phyloP scores from a whole-genome alignment of 2,888 invertebrate species.

The Glyphotaelius pellucidus region DNA sequence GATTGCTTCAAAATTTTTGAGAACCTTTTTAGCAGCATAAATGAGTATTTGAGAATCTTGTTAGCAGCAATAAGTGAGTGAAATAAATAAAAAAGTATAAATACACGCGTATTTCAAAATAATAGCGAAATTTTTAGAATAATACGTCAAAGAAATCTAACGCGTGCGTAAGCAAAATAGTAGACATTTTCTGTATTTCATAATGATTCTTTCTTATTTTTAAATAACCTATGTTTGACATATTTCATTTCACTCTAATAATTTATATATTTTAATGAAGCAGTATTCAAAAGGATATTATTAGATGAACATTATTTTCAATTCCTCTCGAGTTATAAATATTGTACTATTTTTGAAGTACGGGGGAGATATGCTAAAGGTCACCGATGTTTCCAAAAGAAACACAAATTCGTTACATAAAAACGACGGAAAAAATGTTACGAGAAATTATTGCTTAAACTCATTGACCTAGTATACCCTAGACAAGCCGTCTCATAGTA shows the following conservation, averaged over 20 bases:
- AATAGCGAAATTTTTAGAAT: not conserved
- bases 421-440: not conserved
- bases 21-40: not conserved
- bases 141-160: not conserved
- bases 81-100: not conserved
- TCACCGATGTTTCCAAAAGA: not conserved
- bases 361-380: not conserved
- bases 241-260: not conserved
- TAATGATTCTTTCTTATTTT: not conserved
- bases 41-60: not conserved
- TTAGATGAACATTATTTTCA: not conserved
- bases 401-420: slow-evolving; percentile 11
- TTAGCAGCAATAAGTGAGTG: not conserved
- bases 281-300: not conserved
- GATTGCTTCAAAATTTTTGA: not conserved
- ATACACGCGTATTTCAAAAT: not conserved
- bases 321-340: not conserved
- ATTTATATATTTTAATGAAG: not conserved
- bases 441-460: not conserved
- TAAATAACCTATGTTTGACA: not conserved
- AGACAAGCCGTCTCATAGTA: too few species aligned
- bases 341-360: not conserved
- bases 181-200: not conserved
- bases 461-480: too few species aligned
- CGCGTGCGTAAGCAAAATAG: not conserved